A percentile compares a stretch with the other conserved stretches of the same genome.
Conservation (phyloP, 2,888 invertebrate genomes). For the Bellardia pandia region DNA sequence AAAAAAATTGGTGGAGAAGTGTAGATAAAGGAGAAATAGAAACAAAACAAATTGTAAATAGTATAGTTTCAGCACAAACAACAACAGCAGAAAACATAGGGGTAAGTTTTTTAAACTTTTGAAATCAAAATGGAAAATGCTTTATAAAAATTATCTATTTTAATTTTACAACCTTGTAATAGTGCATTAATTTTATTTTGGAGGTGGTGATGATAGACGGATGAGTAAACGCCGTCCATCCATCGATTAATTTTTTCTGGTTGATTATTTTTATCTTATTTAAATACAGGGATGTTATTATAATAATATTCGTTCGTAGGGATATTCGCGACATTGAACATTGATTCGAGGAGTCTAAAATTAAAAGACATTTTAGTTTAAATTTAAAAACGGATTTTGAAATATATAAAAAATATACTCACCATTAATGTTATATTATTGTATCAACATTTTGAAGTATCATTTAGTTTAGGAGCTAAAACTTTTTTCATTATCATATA, state of each 20-base stretch:
- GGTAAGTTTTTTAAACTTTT: conserved; percentile 47
- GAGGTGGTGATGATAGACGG: not conserved
- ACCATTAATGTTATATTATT: too few species aligned
- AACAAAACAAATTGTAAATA: conserved; percentile 52
- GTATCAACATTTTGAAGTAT: too few species aligned
- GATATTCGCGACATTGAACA: conserved; percentile 12
- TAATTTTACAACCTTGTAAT: not conserved
- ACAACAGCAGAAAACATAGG: conserved; percentile 10
- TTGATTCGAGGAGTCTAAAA: not conserved
- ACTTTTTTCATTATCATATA: too few species aligned
- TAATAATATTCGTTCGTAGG: conserved; percentile 1
- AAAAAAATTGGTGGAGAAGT: conserved; percentile 35
- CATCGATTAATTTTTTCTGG: conserved; percentile 35
- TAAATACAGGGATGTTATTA: conserved; percentile 25
- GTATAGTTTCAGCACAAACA: conserved; percentile 28
- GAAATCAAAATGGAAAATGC: not conserved
- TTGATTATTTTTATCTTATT: conserved; percentile 1
- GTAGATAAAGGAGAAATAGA: conserved; percentile 46
- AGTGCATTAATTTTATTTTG: not conserved
- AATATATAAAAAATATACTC: too few species aligned
- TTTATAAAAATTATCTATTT: not conserved
- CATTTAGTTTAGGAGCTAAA: too few species aligned
- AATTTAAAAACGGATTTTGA: too few species aligned
- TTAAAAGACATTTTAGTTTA: too few species aligned
- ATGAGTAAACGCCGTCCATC: not conserved